phyloP scores from a whole-genome alignment of 2,113 vertebrate genomes.

The Epinephelus lanceolatus region DNA sequence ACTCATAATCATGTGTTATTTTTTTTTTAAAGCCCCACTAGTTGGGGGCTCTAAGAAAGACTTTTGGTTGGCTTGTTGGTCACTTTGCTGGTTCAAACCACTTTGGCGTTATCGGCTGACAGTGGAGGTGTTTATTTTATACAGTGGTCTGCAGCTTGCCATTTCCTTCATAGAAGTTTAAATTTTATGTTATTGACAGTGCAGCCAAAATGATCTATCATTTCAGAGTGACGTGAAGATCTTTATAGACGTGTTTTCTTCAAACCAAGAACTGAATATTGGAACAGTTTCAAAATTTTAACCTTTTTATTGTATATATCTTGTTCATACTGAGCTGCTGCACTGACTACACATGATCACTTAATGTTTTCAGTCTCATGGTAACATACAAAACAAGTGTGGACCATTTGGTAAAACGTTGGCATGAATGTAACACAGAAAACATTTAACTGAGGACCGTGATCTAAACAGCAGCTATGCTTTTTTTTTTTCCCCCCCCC shows the following conservation, averaged over 20 bases:
- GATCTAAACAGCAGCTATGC: constrained; percentile 55
- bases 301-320: constrained; percentile 66
- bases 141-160: constrained; percentile 27
- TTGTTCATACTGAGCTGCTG: constrained; percentile 85
- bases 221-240: constrained; percentile 43
- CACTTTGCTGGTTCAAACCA: constrained; percentile 37
- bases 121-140: constrained; percentile 38
- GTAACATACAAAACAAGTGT: constrained; percentile 19
- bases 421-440: constrained; percentile 66
- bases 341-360: constrained; percentile 53
- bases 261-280: constrained; percentile 32
- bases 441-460: constrained; percentile 43
- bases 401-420: constrained; percentile 41
- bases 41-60: constrained; percentile 10
- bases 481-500: constrained; percentile 14
- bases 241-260: constrained; percentile 15
- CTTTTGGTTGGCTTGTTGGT: constrained; percentile 4
- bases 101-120: not conserved
- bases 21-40: constrained; percentile 17
- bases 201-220: constrained; percentile 64
- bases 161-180: constrained; percentile 45
- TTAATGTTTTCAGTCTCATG: constrained; percentile 18
- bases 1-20: constrained; percentile 65
- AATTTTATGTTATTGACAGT: constrained; percentile 63
- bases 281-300: constrained; percentile 60